A percentile compares a stretch with the other conserved stretches of the same genome.
Conservation (phyloP, 2,888 invertebrate species). For the Crepidodera aurea region DNA sequence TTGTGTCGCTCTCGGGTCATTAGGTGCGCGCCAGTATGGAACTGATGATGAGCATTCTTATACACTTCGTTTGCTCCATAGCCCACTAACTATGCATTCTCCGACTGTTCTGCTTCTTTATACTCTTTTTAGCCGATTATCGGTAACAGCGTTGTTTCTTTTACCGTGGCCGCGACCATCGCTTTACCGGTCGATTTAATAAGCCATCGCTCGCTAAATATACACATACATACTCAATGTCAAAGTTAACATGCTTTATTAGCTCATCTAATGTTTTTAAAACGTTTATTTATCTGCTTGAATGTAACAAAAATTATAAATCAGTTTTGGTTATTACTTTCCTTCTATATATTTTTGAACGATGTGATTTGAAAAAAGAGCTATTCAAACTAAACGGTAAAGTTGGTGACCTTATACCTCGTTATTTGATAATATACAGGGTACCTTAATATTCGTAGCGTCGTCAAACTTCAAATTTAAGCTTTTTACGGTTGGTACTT, state of each 20-base stretch:
- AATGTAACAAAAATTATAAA: too few species aligned
- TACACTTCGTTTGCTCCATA: constrained; percentile 52
- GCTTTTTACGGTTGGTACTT: too few species aligned
- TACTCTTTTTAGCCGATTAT: constrained; percentile 29
- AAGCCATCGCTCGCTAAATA: background rate
- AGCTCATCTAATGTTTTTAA: background rate
- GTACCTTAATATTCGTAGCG: too few species aligned
- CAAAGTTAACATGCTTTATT: background rate
- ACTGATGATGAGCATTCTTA: constrained; percentile 59
- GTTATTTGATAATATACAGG: too few species aligned
- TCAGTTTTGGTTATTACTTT: too few species aligned
- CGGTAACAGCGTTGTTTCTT: constrained; percentile 19
- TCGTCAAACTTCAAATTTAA: too few species aligned
- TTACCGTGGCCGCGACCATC: constrained; percentile 1
- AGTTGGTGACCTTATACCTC: too few species aligned
- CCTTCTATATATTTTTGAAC: too few species aligned
- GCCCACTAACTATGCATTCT: constrained; percentile 43
- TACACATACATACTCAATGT: background rate
- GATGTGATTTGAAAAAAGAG: too few species aligned
- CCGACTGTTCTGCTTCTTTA: constrained; percentile 34
- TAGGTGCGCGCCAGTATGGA: constrained; percentile 57
- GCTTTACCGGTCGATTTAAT: background rate
- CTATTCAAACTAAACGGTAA: too few species aligned
- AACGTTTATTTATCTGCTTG: too few species aligned
- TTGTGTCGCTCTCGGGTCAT: constrained; percentile 59